Evolutionary conservation across 2,888 invertebrate genomes (phyloP).

Genomic region (Aphelenchoides bicaudatus): DNA sequence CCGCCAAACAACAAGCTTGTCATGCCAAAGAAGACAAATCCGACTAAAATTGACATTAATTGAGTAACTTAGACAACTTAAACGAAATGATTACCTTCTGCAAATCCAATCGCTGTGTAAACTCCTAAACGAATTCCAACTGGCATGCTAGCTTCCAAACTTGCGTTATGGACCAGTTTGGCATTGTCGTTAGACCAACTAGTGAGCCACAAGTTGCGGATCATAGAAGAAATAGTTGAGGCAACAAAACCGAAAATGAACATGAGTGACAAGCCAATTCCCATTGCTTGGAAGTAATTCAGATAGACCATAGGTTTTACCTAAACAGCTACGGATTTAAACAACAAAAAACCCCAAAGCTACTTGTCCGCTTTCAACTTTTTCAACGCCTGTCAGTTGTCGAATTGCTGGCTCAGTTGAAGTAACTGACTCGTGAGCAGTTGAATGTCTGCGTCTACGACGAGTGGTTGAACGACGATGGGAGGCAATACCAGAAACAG

Average conservation of each 20-base stretch:
- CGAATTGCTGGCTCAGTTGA: constrained; percentile 27
- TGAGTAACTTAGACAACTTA: constrained; percentile 12
- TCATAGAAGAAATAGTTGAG: constrained; percentile 53
- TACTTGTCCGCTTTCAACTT: constrained; percentile 57
- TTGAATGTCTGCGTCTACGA: constrained; percentile 30
- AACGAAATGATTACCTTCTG: constrained; percentile 46
- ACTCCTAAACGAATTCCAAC: constrained; percentile 50
- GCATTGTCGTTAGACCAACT: constrained; percentile 59
- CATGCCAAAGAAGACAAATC: constrained; percentile 56
- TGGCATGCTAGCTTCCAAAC: constrained; percentile 27
- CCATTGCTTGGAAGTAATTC: constrained; percentile 56
- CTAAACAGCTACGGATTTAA: constrained; percentile 22
- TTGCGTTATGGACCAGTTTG: constrained; percentile 18
- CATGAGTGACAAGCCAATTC: constrained; percentile 38
- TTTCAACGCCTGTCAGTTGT: constrained; percentile 48
- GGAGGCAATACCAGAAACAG: constrained; percentile 54
- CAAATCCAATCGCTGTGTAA: constrained; percentile 56
- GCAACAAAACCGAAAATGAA: constrained; percentile 51
- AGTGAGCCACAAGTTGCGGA: constrained; percentile 57
- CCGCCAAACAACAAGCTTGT: constrained; percentile 55
- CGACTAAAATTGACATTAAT: constrained; percentile 38
- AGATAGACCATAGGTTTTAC: constrained; percentile 52
- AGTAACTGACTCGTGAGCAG: constrained; percentile 28
- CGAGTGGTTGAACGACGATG: constrained; percentile 37
- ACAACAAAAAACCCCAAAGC: background rate